Base-by-base conservation (phyloP, 2,888 invertebrate genomes). In the Cerceris rybyensis region DNA sequence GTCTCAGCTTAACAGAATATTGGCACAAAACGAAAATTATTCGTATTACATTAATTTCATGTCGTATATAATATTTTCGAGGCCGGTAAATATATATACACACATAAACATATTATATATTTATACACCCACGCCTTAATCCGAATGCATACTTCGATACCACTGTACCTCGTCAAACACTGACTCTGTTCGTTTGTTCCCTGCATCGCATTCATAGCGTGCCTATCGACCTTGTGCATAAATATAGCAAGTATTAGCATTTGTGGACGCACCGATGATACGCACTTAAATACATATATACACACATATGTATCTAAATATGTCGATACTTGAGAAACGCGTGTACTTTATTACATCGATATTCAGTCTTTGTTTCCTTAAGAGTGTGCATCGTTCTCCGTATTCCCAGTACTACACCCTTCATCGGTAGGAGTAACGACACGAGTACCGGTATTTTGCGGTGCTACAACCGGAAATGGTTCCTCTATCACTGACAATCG, bases 401-500 rank as follows among this genome's bases (percentile, higher is more conserved):
- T 71, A 43, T 83, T 85, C 59, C 66, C 80, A 69, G 75, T 75
- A 66, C 67, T 79, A 59, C 79, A 75, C 57, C 57, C 74, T 64
- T 88, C 86, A 63, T 86, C 83, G 57, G 79, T 81, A 66, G 82
- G 55, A 43, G 84, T 70, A 11, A 76, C 75, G 17, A 81, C 75
- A 69, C 68, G 76, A 69, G 76, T 77, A 49, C 71, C 55, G 54
- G 85, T 72, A 17, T 69, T 75, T 59, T 87, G 86, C n/a, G n/a
- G n/a, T 11, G 84, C 74, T n/a, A 77, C 78, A n/a, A 81, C 80
- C 13, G 88, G 77, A 72, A 82, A 87, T 39, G 90, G 90, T 71
- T 91, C 91, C 78, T 91, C 88, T 78, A 91, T 91, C 39, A 91
- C 88, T 49, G 91, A 90, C 46, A 91, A 80, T 78, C 91, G 88